Conservation (phyloP, 2,113 vertebrate species). For the Pedetes capensis region DNA sequence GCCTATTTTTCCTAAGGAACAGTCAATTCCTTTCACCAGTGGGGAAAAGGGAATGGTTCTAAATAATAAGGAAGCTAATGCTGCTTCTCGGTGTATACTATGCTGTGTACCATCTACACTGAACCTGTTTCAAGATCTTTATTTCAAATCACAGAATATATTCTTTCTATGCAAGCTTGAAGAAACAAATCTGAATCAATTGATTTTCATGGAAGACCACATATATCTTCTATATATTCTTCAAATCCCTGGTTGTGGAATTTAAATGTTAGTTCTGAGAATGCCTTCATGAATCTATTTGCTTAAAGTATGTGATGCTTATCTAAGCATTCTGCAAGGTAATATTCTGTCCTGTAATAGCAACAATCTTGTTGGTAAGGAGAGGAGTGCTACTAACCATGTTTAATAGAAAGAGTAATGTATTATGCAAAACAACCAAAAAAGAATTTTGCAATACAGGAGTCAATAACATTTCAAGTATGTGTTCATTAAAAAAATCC, state of each 20-base stretch:
- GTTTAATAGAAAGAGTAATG: background rate
- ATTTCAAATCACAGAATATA: background rate
- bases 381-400: background rate
- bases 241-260: background rate
- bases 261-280: background rate
- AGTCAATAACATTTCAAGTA: background rate
- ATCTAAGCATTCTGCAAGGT: background rate
- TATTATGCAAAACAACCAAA: background rate
- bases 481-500: background rate
- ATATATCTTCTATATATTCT: background rate
- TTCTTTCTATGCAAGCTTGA: background rate
- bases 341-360: background rate
- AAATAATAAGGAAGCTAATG: no score
- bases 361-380: background rate
- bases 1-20: background rate
- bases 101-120: background rate
- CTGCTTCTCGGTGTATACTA: background rate
- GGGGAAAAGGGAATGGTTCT: background rate
- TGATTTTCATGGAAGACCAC: background rate
- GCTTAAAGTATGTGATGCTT: background rate
- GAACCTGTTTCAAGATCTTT: background rate
- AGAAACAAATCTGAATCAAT: background rate
- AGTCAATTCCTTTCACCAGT: background rate
- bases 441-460: background rate
- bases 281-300: background rate